Base-by-base conservation (phyloP, 2,888 invertebrate genomes). In the Yponomeuta cagnagella region DNA sequence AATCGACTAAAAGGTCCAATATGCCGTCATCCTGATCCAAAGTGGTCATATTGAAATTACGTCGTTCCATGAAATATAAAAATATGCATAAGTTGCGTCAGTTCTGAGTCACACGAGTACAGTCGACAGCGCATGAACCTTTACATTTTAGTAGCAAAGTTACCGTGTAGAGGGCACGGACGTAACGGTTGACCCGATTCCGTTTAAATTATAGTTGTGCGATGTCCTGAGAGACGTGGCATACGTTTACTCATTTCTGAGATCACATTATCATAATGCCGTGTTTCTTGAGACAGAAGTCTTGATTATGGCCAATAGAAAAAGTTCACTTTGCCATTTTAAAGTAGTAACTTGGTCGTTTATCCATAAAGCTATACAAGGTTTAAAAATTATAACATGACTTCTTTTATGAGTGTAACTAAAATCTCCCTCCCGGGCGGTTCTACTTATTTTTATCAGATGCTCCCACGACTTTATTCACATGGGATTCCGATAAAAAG, bases 101-200 rank as follows among this genome's bases (percentile, higher is more conserved):
- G 12, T 48, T n/a, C 23, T 86, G 84, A 85, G 85, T 88, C 89
- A 88, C 84, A 84, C 75, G 78, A 76, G 84, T 82, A 83, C 84
- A 80, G 83, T 83, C 80, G 43, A 8, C 43, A 43, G 43, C 43
- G 6, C 43, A 8, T 43, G 1, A 8, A 43, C 43, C 43, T 43
- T 43, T 43, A 43, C 8, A 43, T 43, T 43, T 43, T 43, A 43
- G 8, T 8, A 5, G 6, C 43, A 8, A 33, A 33, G 33, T 43
- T 8, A 8, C 8, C 43, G 8, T 1, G 43, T 43, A 43, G 8
- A 5, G 9, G 3, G 43, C 43, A 43, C 43, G 43, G 43, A 43
- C 4, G 43, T 43, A 43, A 1, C 43, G 6, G 43, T 43, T 83
- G 79, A 58, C 52, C 52, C 15, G 15, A 58, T 15, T 58, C 6